phyloP scores from a whole-genome alignment of 1,140 invertebrate genomes.

The Cyrtorhinus lividipennis region DNA sequence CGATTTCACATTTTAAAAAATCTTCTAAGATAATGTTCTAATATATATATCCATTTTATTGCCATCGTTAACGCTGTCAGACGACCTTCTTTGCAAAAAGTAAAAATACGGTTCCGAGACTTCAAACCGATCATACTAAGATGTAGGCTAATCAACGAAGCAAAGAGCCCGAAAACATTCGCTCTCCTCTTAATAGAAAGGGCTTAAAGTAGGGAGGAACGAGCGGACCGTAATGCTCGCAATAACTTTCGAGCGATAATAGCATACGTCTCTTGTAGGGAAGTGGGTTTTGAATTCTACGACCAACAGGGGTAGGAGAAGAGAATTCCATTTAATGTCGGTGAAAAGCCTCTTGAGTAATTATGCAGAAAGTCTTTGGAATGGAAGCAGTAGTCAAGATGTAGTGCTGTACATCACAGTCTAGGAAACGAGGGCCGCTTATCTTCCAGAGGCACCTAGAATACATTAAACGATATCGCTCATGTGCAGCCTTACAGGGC shows the following conservation, averaged over 20 bases:
- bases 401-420: not conserved
- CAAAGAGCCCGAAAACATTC: too few relatives aligned
- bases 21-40: too few relatives aligned
- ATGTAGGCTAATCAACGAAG: too few relatives aligned
- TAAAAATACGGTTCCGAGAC: too few relatives aligned
- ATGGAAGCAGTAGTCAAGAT: not conserved
- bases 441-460: not conserved
- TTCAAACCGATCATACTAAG: too few relatives aligned
- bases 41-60: too few relatives aligned
- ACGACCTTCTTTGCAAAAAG: too few relatives aligned
- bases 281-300: not conserved
- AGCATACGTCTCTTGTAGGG: not conserved
- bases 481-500: not conserved
- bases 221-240: not conserved
- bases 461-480: not conserved
- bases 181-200: too few relatives aligned
- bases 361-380: not conserved
- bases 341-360: not conserved
- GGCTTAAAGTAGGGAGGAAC: too few relatives aligned
- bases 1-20: too few relatives aligned
- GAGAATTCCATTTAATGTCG: not conserved
- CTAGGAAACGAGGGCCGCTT: not conserved
- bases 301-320: not conserved
- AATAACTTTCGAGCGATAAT: not conserved
- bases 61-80: too few relatives aligned